Base-by-base conservation (phyloP, 92 coral and sea anemone genomes). In the Phymanthus crucifer region DNA sequence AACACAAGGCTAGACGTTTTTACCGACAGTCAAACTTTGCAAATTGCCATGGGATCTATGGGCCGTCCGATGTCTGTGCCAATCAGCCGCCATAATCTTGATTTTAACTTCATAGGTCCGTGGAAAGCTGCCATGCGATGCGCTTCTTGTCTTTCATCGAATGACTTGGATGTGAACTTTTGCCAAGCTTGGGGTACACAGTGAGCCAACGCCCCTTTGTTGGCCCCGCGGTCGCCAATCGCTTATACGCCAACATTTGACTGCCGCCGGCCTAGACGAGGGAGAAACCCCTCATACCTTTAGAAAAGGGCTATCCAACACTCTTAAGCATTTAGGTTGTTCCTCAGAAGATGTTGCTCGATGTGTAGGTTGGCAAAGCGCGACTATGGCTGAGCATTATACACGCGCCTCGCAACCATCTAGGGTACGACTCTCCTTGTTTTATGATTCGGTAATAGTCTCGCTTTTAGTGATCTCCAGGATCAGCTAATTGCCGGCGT, bases 111-210 rank as follows among this genome's bases (percentile, higher is more conserved):
- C 8, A 50, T 19, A n/a, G 73, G 83, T 29, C 72, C 61, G 14
- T 80, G 82, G 86, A 80, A 81, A 40, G 46, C 79, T 13, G 83
- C 90, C 6, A 35, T 52, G 5, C 64, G 85, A 48, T 86, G 86
- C 46, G 23, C 18, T 3, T 32, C 64, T 3, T 72, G 79, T 56
- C 43, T 58, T 29, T 23, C 19, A 64, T 50, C 29, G 46, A 72
- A 26, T 52, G 61, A 37, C 8, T 3, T 3, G 40, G 40, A 37
- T 37, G 40, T 8, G 3, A 37, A 37, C 8, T 37, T 37, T 9
- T 54, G 79, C 17, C 78, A 72, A 70, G 68, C 80, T 37, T 72
- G 79, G 35, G 78, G 70, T 6, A 26, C 67, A n/a, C n/a, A n/a
- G n/a, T n/a, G n/a, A n/a, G n/a, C n/a, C n/a, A n/a, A n/a, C n/a